Evolutionary conservation across 2,797 vertebrate species (phyloP), one percentile per base, ranked within the genome.

Genomic region (Lagorchestes hirsutus): DNA sequence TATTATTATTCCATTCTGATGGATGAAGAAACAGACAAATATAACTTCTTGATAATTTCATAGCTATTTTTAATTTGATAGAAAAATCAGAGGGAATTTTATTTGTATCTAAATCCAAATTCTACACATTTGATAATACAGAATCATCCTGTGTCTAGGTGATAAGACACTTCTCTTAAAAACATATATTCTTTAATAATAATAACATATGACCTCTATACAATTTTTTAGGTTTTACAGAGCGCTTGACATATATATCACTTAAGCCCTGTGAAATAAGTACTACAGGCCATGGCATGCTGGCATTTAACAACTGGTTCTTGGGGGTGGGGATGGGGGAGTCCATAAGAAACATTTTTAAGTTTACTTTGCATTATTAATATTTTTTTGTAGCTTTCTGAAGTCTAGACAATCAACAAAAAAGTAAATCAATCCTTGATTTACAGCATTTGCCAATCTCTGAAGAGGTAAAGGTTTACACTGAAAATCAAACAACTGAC

Each of bases 191-290:
- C 62, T 67, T 67, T n/a, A 57, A 58, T 12, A 94, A 5, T 94
- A 57, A 54, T 50, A 95, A 95, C 52, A 94, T 92, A 95, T 92
- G 55, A 6, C 94, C 94, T 91, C 16, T 8, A 59, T 40, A 9
- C 90, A 90, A n/a, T 92, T 29, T 74, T 94, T 96, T 54, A 91
- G 46, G 14, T 5, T 62, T 96, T 57, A 94, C 74, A 54, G 96
- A 96, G 55, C 91, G 54, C 16, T 94, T 95, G 93, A 52, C 28
- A 92, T 52, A 57, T 52, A 57, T 92, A 11, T 93, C 31, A 55
- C 57, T 95, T 95, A 29, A 59, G 94, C 97, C 97, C 55, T 50
- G 91, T 50, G 40, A 95, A 55, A 13, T 59, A 22, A 54, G 27
- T 59, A 14, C n/a, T 28, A 18, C 59, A 27, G 55, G 56, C 24